Evolutionary conservation across 92 coral and sea anemone species (phyloP).

Genomic region (Ricordea florida): DNA sequence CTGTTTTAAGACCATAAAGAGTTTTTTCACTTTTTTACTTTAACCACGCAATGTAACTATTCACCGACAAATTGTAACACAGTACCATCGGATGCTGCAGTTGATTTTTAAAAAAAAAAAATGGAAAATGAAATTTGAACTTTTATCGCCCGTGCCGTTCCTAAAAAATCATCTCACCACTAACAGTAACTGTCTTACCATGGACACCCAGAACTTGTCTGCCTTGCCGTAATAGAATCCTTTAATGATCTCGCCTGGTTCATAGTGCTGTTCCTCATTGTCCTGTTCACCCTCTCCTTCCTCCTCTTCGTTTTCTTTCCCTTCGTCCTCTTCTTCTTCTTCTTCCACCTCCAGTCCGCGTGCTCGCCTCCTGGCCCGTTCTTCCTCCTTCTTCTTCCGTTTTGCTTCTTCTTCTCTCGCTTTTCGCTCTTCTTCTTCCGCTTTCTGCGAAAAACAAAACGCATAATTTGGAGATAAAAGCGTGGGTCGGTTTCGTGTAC

Average conservation of each 20-base stretch:
- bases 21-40: too few relatives aligned
- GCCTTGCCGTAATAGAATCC: conserved; percentile 83
- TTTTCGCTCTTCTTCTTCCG: conserved; percentile 92
- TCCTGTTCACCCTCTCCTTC: conserved; percentile 53
- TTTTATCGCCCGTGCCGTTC: too few relatives aligned
- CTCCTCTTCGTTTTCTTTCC: conserved; percentile 69
- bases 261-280: conserved; percentile 64
- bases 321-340: conserved; percentile 71
- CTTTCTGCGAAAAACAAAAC: conserved; percentile 55
- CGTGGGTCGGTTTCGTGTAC: too few relatives aligned
- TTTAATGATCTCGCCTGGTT: conserved; percentile 75
- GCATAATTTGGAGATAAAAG: too few relatives aligned
- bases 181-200: conserved; percentile 61
- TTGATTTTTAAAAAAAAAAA: too few relatives aligned
- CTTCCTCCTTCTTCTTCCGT: conserved; percentile 92
- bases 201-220: conserved; percentile 91
- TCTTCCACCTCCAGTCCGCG: conserved; percentile 93
- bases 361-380: conserved; percentile 86
- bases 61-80: too few relatives aligned
- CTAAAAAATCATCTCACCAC: background rate
- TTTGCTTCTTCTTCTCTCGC: conserved; percentile 93
- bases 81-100: too few relatives aligned
- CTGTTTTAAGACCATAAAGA: too few relatives aligned
- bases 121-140: too few relatives aligned
- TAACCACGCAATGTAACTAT: too few relatives aligned